Conservation (phyloP, 2,888 invertebrate species). For the Amblyjoppa fuscipennis region DNA sequence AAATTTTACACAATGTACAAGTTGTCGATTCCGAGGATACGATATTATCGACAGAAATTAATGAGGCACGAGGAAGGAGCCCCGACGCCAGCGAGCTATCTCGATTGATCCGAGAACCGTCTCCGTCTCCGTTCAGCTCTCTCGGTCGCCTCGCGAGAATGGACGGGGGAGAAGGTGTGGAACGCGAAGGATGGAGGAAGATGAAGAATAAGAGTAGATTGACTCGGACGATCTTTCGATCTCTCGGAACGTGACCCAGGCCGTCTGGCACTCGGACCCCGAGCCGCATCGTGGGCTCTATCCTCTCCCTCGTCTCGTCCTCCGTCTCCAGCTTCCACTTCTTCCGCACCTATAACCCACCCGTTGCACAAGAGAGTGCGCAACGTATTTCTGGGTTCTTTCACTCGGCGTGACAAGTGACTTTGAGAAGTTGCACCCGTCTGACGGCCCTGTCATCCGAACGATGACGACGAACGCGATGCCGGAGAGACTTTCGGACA, state of each 20-base stretch:
- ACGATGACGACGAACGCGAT: slow-evolving; percentile 59
- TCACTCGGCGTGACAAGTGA: slow-evolving; percentile 76
- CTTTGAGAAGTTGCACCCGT: slow-evolving; percentile 82
- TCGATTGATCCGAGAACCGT: slow-evolving; percentile 52
- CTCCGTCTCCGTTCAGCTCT: not conserved
- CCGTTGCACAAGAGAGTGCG: slow-evolving; percentile 44
- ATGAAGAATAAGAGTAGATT: slow-evolving; percentile 29
- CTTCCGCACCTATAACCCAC: slow-evolving; percentile 8
- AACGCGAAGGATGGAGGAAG: slow-evolving; percentile 21
- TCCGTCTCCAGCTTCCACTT: slow-evolving; percentile 5
- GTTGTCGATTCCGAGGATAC: slow-evolving; percentile 52
- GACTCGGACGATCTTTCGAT: slow-evolving; percentile 64
- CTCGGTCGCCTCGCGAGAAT: slow-evolving; percentile 34
- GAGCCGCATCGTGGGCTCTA: slow-evolving; percentile 48
- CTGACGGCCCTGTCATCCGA: slow-evolving; percentile 76
- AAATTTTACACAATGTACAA: slow-evolving; percentile 65
- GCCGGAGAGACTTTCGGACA: slow-evolving; percentile 7
- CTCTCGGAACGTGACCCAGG: slow-evolving; percentile 66
- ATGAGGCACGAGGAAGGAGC: slow-evolving; percentile 60
- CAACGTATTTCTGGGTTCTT: slow-evolving; percentile 59
- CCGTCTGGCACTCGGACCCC: slow-evolving; percentile 46
- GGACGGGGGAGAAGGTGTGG: slow-evolving; percentile 52
- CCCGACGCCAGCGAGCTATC: slow-evolving; percentile 28
- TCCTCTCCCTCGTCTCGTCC: slow-evolving; percentile 28
- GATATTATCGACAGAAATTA: slow-evolving; percentile 64